phyloP scores from a whole-genome alignment of 2,113 vertebrate genomes.

The Vulpes ferrilata region DNA sequence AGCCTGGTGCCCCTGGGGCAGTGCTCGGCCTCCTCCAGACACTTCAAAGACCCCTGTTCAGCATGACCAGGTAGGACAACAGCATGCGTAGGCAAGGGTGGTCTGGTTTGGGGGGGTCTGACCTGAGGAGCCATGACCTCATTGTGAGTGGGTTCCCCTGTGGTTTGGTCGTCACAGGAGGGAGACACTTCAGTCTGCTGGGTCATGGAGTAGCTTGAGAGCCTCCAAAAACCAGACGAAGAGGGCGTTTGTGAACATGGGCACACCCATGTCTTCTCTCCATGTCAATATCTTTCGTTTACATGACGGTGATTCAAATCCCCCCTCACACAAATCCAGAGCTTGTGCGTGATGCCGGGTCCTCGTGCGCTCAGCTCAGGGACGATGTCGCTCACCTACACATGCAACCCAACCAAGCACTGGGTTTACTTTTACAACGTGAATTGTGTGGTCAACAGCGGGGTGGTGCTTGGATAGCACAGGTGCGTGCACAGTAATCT shows the following conservation, averaged over 20 bases:
- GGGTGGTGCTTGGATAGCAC: fast-evolving
- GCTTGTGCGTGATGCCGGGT: fast-evolving
- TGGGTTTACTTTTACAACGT: not conserved
- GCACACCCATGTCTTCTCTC: fast-evolving
- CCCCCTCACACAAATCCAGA: too few species aligned
- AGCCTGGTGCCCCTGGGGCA: fast-evolving
- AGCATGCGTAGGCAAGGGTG: fast-evolving
- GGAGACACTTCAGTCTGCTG: fast-evolving
- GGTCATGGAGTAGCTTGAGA: too few species aligned
- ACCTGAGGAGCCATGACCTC: fast-evolving
- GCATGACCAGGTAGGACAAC: fast-evolving
- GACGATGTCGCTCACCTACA: fast-evolving
- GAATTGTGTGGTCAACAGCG: fast-evolving
- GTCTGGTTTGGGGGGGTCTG: too few species aligned
- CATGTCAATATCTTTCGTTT: not conserved
- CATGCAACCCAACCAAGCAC: fast-evolving
- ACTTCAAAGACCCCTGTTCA: fast-evolving
- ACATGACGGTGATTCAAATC: fast-evolving
- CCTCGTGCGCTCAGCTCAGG: too few species aligned
- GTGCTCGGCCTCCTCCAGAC: fast-evolving
- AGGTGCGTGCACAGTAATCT: too few species aligned
- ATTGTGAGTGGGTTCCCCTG: fast-evolving
- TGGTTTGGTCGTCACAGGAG: too few species aligned
- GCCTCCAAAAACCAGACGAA: fast-evolving
- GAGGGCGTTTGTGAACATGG: fast-evolving